Base-by-base conservation (phyloP, 1,140 invertebrate genomes). In the Cotesia glomerata region DNA sequence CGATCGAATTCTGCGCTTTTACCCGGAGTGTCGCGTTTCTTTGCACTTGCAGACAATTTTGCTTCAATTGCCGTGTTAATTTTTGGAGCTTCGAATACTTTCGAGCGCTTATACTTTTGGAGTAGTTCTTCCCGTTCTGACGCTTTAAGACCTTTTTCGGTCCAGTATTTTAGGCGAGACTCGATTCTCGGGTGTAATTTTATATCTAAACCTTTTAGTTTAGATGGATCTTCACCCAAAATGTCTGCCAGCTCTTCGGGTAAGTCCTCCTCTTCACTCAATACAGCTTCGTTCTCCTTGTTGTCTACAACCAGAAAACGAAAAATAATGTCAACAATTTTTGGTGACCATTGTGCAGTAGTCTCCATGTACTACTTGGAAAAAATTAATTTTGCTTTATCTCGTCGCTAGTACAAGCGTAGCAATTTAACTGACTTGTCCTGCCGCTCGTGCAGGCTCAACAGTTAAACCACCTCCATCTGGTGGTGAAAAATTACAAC, bases 201-300 rank as follows among this genome's bases (percentile, higher is more conserved):
- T 7, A 71, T 14, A 4, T 71, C 45, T 13, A 62, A 8, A 0
- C 54, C 73, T 18, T 67, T 67, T 0, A 52, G 49, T 13, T 11
- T 35, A 9, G 56, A 39, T 13, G 73, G 73, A 39, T 74, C 64
- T 56, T 72, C 66, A 3, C 66, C 69, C 59, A 72, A 35, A 1
- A 62, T 61, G 45, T 69, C 5, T 36, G 69, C 34, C 5, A 68
- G 1, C 5, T 69, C 65, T 3, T 69, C 56, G 0, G n/a, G 26
- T 58, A n/a, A 5, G 3, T 67, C 49, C 16, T 72, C 45, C 7
- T 52, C 67, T 45, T 67, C 65, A 26, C 11, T 26, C n/a, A 13
- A 9, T 64, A 3, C 8, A 64, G 51, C 1, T 68, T 3, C 11
- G n/a, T 52, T 39, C 34, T 64, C 62, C 9, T 64, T 39, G 26